These are phyloP conservation scores for Tiliqua scincoides DNA, from an alignment of 2,113 vertebrate species.

Conservation along the genomic window DNA sequence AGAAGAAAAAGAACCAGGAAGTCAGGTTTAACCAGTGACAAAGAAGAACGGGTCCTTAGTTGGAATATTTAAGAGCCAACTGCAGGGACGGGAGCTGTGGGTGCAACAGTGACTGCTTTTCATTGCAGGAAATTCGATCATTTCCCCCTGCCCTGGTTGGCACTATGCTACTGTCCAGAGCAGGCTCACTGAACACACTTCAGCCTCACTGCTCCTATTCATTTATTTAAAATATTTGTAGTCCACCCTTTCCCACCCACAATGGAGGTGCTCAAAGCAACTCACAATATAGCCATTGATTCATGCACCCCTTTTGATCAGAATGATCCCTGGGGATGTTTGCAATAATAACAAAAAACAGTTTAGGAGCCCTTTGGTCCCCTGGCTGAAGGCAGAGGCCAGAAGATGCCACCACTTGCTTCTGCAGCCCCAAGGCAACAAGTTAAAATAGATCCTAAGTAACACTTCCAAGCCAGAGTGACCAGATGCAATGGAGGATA, in stretches of 20 bases:
- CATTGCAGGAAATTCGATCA: not conserved
- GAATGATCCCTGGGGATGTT: too few species aligned
- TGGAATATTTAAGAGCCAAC: not conserved
- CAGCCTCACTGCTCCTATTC: not conserved
- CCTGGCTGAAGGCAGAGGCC: too few species aligned
- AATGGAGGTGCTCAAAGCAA: too few species aligned
- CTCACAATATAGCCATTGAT: too few species aligned
- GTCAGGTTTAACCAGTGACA: not conserved
- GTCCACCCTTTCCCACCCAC: too few species aligned
- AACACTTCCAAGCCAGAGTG: not conserved
- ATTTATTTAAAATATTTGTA: too few species aligned
- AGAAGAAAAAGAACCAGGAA: not conserved
- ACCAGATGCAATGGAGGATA: too few species aligned
- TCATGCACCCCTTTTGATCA: too few species aligned
- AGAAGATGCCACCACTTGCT: too few species aligned
- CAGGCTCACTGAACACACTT: not conserved
- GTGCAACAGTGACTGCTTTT: rapidly evolving
- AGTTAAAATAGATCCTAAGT: not conserved
- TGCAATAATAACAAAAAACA: too few species aligned
- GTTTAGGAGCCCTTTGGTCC: too few species aligned
- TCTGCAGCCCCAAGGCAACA: too few species aligned
- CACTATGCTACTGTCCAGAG: not conserved
- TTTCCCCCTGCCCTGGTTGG: not conserved
- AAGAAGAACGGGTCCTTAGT: not conserved
- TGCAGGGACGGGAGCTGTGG: not conserved